Conservation (phyloP, 2,113 vertebrate genomes). For the Glaucomys volans region DNA sequence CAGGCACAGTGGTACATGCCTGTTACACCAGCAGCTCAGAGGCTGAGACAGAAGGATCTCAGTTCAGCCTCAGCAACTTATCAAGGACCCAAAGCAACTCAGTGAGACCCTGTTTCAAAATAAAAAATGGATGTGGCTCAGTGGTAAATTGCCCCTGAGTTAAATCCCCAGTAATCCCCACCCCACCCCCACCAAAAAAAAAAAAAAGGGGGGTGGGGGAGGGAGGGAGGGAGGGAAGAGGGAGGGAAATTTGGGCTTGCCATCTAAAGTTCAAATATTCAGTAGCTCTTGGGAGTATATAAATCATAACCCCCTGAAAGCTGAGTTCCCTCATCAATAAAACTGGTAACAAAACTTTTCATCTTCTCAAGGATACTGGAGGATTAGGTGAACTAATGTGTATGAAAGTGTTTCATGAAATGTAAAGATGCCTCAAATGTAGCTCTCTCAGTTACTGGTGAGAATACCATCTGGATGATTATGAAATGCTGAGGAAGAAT, state of each 20-base stretch:
- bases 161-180: no score
- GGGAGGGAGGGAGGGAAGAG: background rate
- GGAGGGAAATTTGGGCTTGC: background rate
- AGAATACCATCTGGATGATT: background rate
- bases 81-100: no score
- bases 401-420: background rate
- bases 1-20: no score
- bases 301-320: background rate
- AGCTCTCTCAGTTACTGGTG: background rate
- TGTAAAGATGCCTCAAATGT: background rate
- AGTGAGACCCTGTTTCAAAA: no score
- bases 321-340: constrained; percentile 16
- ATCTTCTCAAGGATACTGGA: background rate
- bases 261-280: background rate
- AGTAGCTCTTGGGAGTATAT: background rate
- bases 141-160: no score
- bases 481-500: constrained; percentile 9
- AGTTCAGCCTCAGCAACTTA: no score
- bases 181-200: no score
- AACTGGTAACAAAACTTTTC: background rate
- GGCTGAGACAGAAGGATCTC: no score
- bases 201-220: no score
- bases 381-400: background rate
- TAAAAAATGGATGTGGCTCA: no score
- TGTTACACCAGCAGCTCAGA: no score